A percentile compares a stretch with the other conserved stretches of the same genome.
phyloP scores from a whole-genome alignment of 2,888 invertebrate genomes.

The Drosophila quinaria region DNA sequence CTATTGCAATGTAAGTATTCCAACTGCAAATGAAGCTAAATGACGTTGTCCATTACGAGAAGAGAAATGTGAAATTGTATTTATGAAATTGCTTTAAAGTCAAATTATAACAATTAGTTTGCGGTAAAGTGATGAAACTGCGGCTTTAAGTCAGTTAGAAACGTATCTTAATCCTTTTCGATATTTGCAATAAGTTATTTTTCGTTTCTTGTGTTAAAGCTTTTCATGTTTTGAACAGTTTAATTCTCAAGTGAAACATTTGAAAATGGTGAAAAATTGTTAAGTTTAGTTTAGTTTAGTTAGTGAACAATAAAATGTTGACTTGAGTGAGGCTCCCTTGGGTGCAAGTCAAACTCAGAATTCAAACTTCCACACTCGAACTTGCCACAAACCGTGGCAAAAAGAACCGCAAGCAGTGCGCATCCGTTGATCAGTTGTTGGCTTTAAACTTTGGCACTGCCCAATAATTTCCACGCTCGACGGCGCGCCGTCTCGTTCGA shows the following conservation, averaged over 20 bases:
- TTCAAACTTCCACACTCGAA: slow-evolving; percentile 39
- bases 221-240: slow-evolving; percentile 4
- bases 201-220: background rate
- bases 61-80: slow-evolving; percentile 1
- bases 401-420: slow-evolving; percentile 49
- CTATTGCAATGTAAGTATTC: slow-evolving; percentile 83
- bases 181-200: background rate
- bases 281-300: slow-evolving; percentile 38
- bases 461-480: slow-evolving; percentile 77
- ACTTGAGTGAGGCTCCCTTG: slow-evolving; percentile 36
- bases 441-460: slow-evolving; percentile 70
- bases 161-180: background rate
- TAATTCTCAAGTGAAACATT: slow-evolving; percentile 17
- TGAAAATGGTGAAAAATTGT: slow-evolving; percentile 33
- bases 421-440: slow-evolving; percentile 64
- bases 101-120: background rate
- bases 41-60: background rate
- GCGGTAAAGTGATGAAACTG: background rate
- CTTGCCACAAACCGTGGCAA: slow-evolving; percentile 43
- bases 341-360: slow-evolving; percentile 61
- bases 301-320: slow-evolving; percentile 43
- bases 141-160: background rate
- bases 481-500: slow-evolving; percentile 68
- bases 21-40: background rate
- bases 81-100: background rate